phyloP scores from a whole-genome alignment of 2,888 invertebrate species.

The Keiferia lycopersicella region DNA sequence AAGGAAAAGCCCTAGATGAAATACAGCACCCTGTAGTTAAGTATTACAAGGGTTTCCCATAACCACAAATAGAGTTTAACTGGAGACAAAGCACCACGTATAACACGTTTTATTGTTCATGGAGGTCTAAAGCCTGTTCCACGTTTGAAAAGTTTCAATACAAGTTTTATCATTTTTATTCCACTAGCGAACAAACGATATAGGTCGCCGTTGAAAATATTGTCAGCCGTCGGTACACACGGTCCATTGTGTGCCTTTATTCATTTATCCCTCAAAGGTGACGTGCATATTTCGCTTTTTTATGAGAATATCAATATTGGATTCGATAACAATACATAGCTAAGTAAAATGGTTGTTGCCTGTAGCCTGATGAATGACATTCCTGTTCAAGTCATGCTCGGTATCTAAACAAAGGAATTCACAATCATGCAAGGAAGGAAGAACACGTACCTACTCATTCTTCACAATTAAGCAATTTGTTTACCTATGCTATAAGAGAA shows the following conservation, averaged over 20 bases:
- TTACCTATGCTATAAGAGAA: too few relatives aligned
- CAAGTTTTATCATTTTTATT: constrained; percentile 20
- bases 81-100: not conserved
- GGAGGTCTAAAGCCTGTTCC: not conserved
- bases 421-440: too few relatives aligned
- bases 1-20: too few relatives aligned
- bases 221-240: constrained; percentile 9
- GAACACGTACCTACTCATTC: too few relatives aligned
- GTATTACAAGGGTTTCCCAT: not conserved
- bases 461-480: too few relatives aligned
- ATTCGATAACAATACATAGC: not conserved
- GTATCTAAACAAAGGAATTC: too few relatives aligned
- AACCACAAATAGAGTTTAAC: not conserved
- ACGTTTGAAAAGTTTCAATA: constrained; percentile 13
- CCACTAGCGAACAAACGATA: constrained; percentile 25
- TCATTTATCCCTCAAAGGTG: constrained; percentile 14
- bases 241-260: constrained; percentile 1
- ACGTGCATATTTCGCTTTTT: constrained; percentile 10
- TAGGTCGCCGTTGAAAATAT: constrained; percentile 15
- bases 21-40: not conserved
- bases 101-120: not conserved
- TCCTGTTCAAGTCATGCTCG: not conserved
- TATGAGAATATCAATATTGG: constrained; percentile 2
- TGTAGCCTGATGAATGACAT: not conserved
- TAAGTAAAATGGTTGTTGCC: not conserved